These are phyloP conservation scores for Bursaphelenchus mucronatus DNA, from an alignment of 1,140 invertebrate genomes.

Conservation along the genomic window DNA sequence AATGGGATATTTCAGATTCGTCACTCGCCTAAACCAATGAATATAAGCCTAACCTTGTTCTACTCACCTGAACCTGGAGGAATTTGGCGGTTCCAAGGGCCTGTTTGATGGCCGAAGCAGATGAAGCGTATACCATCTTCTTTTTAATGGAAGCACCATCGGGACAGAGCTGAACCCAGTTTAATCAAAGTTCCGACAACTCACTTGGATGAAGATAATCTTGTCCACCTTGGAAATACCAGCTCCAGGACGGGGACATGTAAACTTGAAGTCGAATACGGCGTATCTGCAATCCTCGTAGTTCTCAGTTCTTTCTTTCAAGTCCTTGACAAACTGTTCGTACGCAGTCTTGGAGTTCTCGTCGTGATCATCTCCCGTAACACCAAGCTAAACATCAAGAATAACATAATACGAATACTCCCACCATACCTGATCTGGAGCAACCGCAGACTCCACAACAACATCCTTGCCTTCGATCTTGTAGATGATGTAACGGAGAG, in stretches of 20 bases:
- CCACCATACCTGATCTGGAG: slow-evolving; percentile 48
- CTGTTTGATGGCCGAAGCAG: slow-evolving; percentile 61
- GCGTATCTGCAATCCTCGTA: slow-evolving; percentile 59
- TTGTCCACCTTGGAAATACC: slow-evolving; percentile 61
- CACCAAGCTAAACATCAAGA: slow-evolving; percentile 21
- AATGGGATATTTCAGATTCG: slow-evolving; percentile 57
- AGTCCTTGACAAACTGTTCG: slow-evolving; percentile 56
- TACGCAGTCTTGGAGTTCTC: slow-evolving; percentile 60
- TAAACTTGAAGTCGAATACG: slow-evolving; percentile 61
- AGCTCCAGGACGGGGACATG: slow-evolving; percentile 54
- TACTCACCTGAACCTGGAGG: slow-evolving; percentile 56
- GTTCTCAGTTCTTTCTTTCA: slow-evolving; percentile 54
- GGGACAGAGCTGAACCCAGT: slow-evolving; percentile 53
- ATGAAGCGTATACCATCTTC: slow-evolving; percentile 62
- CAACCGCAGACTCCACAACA: slow-evolving; percentile 54
- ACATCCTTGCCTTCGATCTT: slow-evolving; percentile 59
- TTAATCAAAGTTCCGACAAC: slow-evolving; percentile 12
- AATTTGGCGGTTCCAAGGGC: slow-evolving; percentile 60
- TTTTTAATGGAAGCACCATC: slow-evolving; percentile 62
- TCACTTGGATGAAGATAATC: slow-evolving; percentile 57
- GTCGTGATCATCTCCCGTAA: slow-evolving; percentile 37
- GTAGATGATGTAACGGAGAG: slow-evolving; percentile 52
- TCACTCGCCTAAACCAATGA: slow-evolving; percentile 53
- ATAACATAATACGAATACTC: slow-evolving; percentile 4
- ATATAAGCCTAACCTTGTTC: slow-evolving; percentile 12